These are phyloP conservation scores for Colletes collaris DNA, from an alignment of 2,888 invertebrate genomes.

Conservation along the genomic window DNA sequence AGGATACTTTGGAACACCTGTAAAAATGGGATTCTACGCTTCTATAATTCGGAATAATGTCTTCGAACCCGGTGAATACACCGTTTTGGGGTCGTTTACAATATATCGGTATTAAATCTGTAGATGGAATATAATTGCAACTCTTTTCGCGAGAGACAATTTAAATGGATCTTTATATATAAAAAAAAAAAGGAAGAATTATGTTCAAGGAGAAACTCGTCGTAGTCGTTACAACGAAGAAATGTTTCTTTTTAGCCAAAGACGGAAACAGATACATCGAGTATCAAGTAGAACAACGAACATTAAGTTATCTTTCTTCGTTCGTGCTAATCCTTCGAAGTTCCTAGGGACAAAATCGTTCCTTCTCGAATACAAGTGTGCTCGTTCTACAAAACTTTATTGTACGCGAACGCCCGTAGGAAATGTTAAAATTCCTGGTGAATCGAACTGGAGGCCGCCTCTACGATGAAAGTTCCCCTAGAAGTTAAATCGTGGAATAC, in stretches of 20 bases:
- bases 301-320: constrained; percentile 17
- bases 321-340: not conserved
- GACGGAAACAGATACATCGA: constrained; percentile 30
- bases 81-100: constrained; percentile 22
- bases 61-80: not conserved
- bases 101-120: no score
- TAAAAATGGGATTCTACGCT: constrained; percentile 35
- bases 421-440: not conserved
- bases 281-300: constrained; percentile 43
- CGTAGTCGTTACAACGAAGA: no score
- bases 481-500: not conserved
- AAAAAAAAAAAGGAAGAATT: not conserved
- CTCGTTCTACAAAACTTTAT: not conserved
- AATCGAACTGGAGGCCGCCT: constrained; percentile 24
- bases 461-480: not conserved
- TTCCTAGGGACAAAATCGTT: not conserved
- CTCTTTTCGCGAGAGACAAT: not conserved
- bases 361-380: not conserved
- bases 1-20: constrained; percentile 30
- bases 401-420: not conserved
- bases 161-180: not conserved
- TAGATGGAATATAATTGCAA: no score
- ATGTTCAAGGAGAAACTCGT: not conserved
- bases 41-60: constrained; percentile 59
- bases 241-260: constrained; percentile 6